A percentile compares a stretch with the other conserved stretches of the same genome.
phyloP scores from a whole-genome alignment of 2,113 vertebrate species.

The Saccopteryx bilineata region DNA sequence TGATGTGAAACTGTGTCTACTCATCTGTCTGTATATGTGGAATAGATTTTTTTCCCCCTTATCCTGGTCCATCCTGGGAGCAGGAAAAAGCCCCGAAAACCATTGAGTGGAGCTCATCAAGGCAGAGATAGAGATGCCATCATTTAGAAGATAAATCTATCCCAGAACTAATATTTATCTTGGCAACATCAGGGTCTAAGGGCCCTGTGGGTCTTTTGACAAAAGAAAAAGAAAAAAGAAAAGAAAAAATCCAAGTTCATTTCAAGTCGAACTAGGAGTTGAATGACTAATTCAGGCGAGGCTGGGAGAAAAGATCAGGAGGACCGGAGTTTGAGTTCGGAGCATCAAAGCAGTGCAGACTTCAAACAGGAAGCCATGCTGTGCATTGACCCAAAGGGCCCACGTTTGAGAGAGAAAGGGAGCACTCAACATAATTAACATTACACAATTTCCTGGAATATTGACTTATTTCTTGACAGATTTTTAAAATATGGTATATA shows the following conservation, averaged over 20 bases:
- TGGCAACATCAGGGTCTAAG: constrained; percentile 4
- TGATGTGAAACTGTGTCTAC: not conserved
- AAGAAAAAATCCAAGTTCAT: not conserved
- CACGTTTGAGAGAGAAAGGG: not conserved
- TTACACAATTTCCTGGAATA: not conserved
- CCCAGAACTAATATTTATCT: not conserved
- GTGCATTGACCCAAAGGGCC: not conserved
- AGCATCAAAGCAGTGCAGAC: not conserved
- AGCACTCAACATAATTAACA: not conserved
- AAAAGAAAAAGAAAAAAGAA: not conserved
- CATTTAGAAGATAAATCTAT: not conserved
- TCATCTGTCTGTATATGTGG: not conserved
- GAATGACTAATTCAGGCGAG: not conserved
- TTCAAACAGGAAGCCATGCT: not conserved
- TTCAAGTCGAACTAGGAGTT: not conserved
- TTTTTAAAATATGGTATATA: not conserved
- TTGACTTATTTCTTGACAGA: not conserved
- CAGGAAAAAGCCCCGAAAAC: not conserved
- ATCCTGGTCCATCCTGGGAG: not conserved
- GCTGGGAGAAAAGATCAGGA: not conserved
- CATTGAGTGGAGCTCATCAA: not conserved
- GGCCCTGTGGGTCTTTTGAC: constrained; percentile 1
- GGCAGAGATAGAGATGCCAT: not conserved
- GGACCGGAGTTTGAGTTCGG: not conserved
- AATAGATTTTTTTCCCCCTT: not conserved